Evolutionary conservation across 2,888 invertebrate species (phyloP).

Genomic region (Acanthosepion esculentum): DNA sequence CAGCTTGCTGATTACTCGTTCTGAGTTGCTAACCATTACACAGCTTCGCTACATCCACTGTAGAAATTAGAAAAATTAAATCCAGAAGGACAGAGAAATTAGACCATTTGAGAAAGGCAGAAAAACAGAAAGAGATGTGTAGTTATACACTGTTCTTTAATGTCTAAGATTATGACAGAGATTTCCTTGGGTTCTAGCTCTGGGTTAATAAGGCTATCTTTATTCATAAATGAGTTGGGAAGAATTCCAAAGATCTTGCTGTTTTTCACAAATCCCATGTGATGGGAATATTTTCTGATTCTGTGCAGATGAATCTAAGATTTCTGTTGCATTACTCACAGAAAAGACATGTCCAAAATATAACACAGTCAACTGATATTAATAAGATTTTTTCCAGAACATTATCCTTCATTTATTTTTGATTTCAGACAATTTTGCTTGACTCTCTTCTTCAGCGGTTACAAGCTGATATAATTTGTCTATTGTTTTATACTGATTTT

Average conservation of each 20-base stretch:
- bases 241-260: slow-evolving; percentile 14
- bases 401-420: slow-evolving; percentile 6
- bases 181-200: background rate
- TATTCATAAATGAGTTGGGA: slow-evolving; percentile 8
- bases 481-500: background rate
- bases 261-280: slow-evolving; percentile 18
- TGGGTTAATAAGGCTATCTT: slow-evolving; percentile 23
- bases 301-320: background rate
- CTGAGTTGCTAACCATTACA: too few relatives aligned
- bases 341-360: slow-evolving; percentile 5
- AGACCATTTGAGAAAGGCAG: background rate
- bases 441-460: background rate
- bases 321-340: background rate
- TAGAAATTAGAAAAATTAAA: background rate
- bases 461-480: background rate
- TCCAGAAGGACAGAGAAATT: background rate
- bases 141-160: background rate
- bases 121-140: background rate
- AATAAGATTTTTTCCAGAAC: background rate
- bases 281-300: slow-evolving; percentile 13
- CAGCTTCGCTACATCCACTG: too few relatives aligned
- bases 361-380: background rate
- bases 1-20: too few relatives aligned
- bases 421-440: background rate
- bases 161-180: background rate